These are phyloP conservation scores for Dermolepida albohirtum DNA, from an alignment of 2,888 invertebrate species.

Conservation along the genomic window DNA sequence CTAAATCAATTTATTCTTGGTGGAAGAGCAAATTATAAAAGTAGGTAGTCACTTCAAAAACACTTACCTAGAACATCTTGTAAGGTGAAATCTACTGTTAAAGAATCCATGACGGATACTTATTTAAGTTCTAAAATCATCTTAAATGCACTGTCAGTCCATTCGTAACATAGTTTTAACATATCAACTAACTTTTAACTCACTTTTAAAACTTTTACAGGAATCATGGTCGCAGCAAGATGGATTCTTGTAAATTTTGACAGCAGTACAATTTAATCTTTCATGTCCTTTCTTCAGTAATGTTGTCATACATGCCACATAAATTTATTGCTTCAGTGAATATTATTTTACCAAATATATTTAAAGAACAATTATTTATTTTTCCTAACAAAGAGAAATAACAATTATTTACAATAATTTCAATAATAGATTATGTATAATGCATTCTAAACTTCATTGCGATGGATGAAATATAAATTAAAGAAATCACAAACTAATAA, in stretches of 20 bases:
- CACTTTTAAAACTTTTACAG: conserved; percentile 42
- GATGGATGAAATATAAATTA: neutral
- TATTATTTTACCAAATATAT: neutral
- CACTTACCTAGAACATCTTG: conserved; percentile 61
- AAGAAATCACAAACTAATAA: neutral
- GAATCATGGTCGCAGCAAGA: conserved; percentile 40
- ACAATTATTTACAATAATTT: neutral
- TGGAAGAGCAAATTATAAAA: conserved; percentile 36
- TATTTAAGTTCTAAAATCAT: conserved; percentile 28
- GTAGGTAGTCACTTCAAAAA: conserved; percentile 32
- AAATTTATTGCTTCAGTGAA: neutral
- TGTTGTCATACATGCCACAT: neutral
- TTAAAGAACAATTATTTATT: neutral
- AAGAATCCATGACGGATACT: conserved; percentile 57
- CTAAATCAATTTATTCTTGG: conserved; percentile 33
- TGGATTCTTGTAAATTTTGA: conserved; percentile 40
- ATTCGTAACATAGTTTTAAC: conserved; percentile 11
- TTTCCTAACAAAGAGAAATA: neutral
- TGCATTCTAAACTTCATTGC: neutral
- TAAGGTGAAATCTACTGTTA: conserved; percentile 59
- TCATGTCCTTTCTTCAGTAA: conserved; percentile 7
- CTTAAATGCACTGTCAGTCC: conserved; percentile 29
- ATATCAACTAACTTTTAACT: conserved; percentile 37
- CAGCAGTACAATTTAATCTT: conserved; percentile 19
- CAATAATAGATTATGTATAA: neutral